A percentile compares a stretch with the other conserved stretches of the same genome.
Conservation (phyloP, 2,888 invertebrate species). For the Ochropleura leucogaster region DNA sequence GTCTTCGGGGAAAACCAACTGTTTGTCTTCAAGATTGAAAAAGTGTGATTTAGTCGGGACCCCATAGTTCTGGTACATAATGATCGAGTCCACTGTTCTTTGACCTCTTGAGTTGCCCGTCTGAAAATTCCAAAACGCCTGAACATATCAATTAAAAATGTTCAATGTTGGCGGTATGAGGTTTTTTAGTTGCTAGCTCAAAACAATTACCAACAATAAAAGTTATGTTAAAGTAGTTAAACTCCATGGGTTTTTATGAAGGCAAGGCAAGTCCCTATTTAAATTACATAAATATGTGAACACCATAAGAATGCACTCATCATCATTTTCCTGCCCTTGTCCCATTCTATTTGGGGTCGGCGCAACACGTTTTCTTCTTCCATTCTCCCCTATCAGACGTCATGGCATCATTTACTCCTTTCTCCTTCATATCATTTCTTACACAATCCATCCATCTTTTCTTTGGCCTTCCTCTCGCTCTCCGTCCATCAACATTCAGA, state of each 20-base stretch:
- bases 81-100: slow-evolving; percentile 90
- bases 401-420: too few relatives aligned
- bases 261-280: too few relatives aligned
- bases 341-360: too few relatives aligned
- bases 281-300: too few relatives aligned
- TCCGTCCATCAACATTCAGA: too few relatives aligned
- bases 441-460: too few relatives aligned
- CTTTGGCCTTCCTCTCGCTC: too few relatives aligned
- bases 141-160: slow-evolving; percentile 89
- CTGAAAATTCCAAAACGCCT: slow-evolving; percentile 96
- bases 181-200: background rate
- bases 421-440: too few relatives aligned
- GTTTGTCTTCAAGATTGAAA: slow-evolving; percentile 83
- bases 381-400: too few relatives aligned
- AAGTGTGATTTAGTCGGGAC: slow-evolving; percentile 78
- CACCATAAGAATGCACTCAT: too few relatives aligned
- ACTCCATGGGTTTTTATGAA: background rate
- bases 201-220: background rate
- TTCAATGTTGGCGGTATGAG: background rate
- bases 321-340: too few relatives aligned
- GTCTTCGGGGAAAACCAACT: slow-evolving; percentile 84
- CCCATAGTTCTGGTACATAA: slow-evolving; percentile 85
- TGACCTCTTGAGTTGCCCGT: slow-evolving; percentile 93
- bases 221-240: background rate
- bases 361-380: too few relatives aligned